These are phyloP conservation scores for Oncopeltus fasciatus DNA, from an alignment of 1,140 invertebrate genomes.

Conservation along the genomic window DNA sequence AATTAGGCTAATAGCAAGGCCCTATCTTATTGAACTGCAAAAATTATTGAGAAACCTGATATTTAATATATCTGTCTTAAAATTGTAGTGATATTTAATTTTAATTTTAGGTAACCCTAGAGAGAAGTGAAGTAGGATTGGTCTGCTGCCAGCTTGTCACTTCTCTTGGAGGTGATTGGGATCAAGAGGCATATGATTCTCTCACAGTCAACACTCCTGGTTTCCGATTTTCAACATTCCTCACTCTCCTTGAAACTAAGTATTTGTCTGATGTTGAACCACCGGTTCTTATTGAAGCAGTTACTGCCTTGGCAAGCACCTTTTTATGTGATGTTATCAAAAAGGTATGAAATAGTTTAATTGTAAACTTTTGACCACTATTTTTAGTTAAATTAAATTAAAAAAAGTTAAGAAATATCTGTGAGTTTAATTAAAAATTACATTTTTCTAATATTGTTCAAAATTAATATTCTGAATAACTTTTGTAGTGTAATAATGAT, in stretches of 20 bases:
- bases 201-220: constrained; percentile 44
- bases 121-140: constrained; percentile 46
- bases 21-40: too few species aligned
- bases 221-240: constrained; percentile 48
- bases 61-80: background rate
- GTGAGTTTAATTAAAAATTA: too few species aligned
- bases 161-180: constrained; percentile 49
- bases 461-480: too few species aligned
- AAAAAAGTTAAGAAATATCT: too few species aligned
- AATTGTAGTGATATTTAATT: background rate
- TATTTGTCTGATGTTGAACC: constrained; percentile 41
- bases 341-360: too few species aligned
- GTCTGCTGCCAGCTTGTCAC: constrained; percentile 47
- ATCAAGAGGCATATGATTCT: constrained; percentile 46
- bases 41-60: too few species aligned
- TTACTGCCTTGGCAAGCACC: constrained; percentile 59
- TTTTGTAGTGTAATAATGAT: too few species aligned
- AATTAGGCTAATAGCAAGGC: too few species aligned
- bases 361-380: too few species aligned
- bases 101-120: constrained; percentile 40
- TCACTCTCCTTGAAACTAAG: constrained; percentile 54
- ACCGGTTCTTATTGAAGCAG: constrained; percentile 49
- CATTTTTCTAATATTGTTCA: too few species aligned
- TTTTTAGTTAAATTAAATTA: too few species aligned
- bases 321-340: constrained; percentile 69